phyloP scores from a whole-genome alignment of 2,888 invertebrate species.

The Blera fallax region DNA sequence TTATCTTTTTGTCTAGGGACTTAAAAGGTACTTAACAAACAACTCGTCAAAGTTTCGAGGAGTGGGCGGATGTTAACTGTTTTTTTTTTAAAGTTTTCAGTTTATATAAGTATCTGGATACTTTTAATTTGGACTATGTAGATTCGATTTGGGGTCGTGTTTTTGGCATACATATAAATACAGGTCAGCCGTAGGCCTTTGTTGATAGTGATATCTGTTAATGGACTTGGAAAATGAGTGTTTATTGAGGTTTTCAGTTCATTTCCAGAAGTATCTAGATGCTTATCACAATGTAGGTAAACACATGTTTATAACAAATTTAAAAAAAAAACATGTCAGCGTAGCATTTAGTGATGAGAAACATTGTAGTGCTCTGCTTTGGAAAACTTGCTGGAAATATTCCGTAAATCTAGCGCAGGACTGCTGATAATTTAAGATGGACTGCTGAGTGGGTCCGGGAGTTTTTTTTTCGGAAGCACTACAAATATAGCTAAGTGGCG shows the following conservation, averaged over 20 bases:
- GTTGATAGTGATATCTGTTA: constrained; percentile 53
- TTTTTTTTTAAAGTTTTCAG: neutral
- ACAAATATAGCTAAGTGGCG: too few relatives aligned
- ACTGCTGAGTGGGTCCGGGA: too few relatives aligned
- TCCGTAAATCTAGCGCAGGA: too few relatives aligned
- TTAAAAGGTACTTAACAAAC: constrained; percentile 63
- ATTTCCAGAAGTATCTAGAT: neutral
- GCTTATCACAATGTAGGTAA: neutral
- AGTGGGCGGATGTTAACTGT: constrained; percentile 26
- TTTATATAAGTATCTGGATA: constrained; percentile 34
- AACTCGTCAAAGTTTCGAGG: constrained; percentile 48
- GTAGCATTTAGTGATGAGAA: too few relatives aligned
- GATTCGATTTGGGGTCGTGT: constrained; percentile 38
- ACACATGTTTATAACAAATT: too few relatives aligned
- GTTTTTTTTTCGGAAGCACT: too few relatives aligned
- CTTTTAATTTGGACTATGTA: constrained; percentile 52
- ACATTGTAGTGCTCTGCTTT: too few relatives aligned
- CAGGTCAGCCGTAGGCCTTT: constrained; percentile 1
- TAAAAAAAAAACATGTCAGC: too few relatives aligned
- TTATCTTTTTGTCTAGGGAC: constrained; percentile 61
- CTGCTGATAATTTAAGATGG: too few relatives aligned
- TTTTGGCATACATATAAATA: neutral
- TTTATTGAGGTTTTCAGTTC: constrained; percentile 35
- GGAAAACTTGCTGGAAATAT: too few relatives aligned
- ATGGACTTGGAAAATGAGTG: constrained; percentile 41